These are phyloP conservation scores for Abramis brama DNA, from an alignment of 2,113 vertebrate genomes.

Conservation along the genomic window DNA sequence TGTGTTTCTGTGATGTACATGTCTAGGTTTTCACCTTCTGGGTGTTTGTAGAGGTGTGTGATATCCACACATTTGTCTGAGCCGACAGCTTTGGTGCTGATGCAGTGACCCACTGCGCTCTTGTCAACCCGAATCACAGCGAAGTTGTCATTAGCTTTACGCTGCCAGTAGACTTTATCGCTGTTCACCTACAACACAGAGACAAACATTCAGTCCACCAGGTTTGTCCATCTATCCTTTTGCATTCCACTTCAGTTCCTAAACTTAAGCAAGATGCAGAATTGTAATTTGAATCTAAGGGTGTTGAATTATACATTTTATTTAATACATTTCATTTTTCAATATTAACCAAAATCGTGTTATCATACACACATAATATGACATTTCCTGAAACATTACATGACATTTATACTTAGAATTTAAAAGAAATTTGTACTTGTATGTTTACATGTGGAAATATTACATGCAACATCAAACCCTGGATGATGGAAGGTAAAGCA, in stretches of 20 bases:
- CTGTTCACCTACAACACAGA: slow-evolving; percentile 83
- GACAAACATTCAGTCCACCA: not conserved
- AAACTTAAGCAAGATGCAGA: not conserved
- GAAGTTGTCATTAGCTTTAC: slow-evolving; percentile 78
- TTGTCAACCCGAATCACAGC: slow-evolving; percentile 80
- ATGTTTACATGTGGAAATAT: no score
- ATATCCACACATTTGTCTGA: slow-evolving; percentile 78
- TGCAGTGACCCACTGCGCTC: slow-evolving; percentile 78
- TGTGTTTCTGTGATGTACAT: not conserved
- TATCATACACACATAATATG: not conserved
- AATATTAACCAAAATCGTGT: not conserved
- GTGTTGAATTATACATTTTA: not conserved
- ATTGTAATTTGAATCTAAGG: not conserved
- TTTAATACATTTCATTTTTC: not conserved
- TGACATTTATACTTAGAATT: no score
- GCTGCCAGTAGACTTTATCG: slow-evolving; percentile 89
- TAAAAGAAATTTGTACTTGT: no score
- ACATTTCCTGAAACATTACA: not conserved
- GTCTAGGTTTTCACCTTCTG: slow-evolving; percentile 65
- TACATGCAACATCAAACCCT: not conserved
- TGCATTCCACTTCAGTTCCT: not conserved
- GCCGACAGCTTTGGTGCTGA: slow-evolving; percentile 86
- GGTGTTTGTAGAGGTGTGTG: slow-evolving; percentile 83
- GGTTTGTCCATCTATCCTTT: not conserved
- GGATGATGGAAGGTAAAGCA: not conserved